These are phyloP conservation scores for Eurois occulta DNA, from an alignment of 2,888 invertebrate species.

Conservation along the genomic window DNA sequence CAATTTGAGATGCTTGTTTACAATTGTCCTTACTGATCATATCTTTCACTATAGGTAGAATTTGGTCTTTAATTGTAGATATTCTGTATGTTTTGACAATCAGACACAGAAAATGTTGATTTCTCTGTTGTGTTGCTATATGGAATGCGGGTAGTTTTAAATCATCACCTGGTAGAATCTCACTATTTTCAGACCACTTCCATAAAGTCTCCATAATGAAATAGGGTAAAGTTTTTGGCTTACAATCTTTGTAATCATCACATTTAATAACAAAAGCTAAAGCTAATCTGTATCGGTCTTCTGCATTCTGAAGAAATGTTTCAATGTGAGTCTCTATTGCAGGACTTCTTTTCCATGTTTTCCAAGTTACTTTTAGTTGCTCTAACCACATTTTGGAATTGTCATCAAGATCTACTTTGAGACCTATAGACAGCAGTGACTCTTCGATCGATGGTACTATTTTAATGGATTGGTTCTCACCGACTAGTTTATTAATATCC, in stretches of 20 bases:
- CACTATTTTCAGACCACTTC: slow-evolving; percentile 84
- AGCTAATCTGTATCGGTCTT: slow-evolving; percentile 91
- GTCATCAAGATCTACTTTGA: slow-evolving; percentile 85
- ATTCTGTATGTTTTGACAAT: slow-evolving; percentile 92
- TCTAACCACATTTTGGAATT: slow-evolving; percentile 81
- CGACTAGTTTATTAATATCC: slow-evolving; percentile 78
- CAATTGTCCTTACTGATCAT: slow-evolving; percentile 89
- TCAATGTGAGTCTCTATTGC: slow-evolving; percentile 87
- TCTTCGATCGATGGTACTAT: slow-evolving; percentile 88
- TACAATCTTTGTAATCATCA: slow-evolving; percentile 91
- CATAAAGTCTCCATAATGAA: slow-evolving; percentile 91
- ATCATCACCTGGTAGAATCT: slow-evolving; percentile 83
- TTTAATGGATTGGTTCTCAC: slow-evolving; percentile 84
- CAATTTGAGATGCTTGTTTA: slow-evolving; percentile 94
- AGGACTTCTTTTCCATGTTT: slow-evolving; percentile 90
- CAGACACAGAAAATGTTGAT: slow-evolving; percentile 91
- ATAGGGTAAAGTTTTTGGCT: slow-evolving; percentile 91
- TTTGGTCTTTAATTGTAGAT: slow-evolving; percentile 90
- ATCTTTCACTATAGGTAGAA: slow-evolving; percentile 91
- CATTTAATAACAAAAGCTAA: slow-evolving; percentile 91
- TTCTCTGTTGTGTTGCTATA: slow-evolving; percentile 92
- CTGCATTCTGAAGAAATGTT: slow-evolving; percentile 86
- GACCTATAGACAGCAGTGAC: slow-evolving; percentile 79
- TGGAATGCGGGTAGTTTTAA: slow-evolving; percentile 94
- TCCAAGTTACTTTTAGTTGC: slow-evolving; percentile 85